Percentiles rank a stretch among this genome's conserved stretches.
Conservation (phyloP, 2,797 vertebrate genomes). For the Crocidura indochinensis region DNA sequence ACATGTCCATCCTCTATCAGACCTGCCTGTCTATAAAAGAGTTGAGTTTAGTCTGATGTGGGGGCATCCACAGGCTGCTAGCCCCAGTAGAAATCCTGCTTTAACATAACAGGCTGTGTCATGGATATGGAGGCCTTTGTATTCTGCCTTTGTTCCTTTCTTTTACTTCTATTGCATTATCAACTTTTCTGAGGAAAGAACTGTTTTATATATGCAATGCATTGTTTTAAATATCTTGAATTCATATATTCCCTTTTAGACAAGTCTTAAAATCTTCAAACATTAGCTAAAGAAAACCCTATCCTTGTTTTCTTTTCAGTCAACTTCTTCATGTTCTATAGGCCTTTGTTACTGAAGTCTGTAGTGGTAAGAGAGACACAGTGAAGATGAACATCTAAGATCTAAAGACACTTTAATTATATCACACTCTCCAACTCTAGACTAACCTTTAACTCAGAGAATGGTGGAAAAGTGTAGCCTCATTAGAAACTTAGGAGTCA, state of each 20-base stretch:
- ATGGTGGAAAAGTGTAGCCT: conserved; percentile 54
- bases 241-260: neutral
- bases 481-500: conserved; percentile 60
- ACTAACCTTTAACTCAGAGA: conserved; percentile 24
- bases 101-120: too few species aligned
- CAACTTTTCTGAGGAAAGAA: neutral
- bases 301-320: neutral
- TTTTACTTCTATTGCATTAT: conserved; percentile 23
- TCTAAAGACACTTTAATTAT: conserved; percentile 55
- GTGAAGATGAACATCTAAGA: conserved; percentile 2
- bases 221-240: neutral
- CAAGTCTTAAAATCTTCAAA: neutral
- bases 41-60: neutral
- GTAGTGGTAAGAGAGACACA: neutral
- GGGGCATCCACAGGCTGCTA: neutral
- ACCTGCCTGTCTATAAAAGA: too few species aligned
- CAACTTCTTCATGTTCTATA: neutral
- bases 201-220: conserved; percentile 5
- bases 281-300: neutral
- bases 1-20: neutral
- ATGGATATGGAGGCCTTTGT: neutral
- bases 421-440: neutral
- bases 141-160: neutral
- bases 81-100: neutral
- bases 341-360: neutral